phyloP scores from a whole-genome alignment of 2,113 vertebrate genomes.

The Elephas maximus region DNA sequence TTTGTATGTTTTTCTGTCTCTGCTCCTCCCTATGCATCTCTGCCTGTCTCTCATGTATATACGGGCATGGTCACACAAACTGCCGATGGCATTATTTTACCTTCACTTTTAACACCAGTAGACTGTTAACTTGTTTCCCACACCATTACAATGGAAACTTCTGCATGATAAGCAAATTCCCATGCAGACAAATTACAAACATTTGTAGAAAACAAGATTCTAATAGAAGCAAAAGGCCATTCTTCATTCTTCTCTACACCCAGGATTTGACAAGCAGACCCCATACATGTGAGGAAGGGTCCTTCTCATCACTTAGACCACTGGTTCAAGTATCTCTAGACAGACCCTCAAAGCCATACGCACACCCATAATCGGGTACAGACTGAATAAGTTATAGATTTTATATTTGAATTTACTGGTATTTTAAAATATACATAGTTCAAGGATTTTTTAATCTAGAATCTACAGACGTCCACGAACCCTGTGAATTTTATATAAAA shows the following conservation, averaged over 20 bases:
- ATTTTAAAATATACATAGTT: not conserved
- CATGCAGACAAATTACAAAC: not conserved
- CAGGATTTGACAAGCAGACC: not conserved
- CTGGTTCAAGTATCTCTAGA: not conserved
- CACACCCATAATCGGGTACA: not conserved
- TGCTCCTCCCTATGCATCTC: not conserved
- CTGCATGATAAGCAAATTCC: not conserved
- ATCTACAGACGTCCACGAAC: not conserved
- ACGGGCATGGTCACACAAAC: not conserved
- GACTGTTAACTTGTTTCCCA: not conserved
- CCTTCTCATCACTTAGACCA: not conserved
- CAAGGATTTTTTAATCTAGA: not conserved
- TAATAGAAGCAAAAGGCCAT: not conserved
- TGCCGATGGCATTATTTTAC: not conserved
- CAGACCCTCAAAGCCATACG: not conserved
- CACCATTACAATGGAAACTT: not conserved
- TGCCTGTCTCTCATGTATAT: not conserved
- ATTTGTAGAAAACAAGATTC: constrained; percentile 22
- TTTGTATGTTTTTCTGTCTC: not conserved
- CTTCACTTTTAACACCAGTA: not conserved
- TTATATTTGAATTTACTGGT: not conserved
- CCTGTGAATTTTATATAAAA: not conserved
- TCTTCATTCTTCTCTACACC: not conserved
- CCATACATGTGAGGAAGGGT: not conserved
- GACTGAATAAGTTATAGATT: not conserved